A percentile compares a stretch with the other conserved stretches of the same genome.
Evolutionary conservation across 1,140 invertebrate species (phyloP).

Genomic region (Phymastichus coffea): DNA sequence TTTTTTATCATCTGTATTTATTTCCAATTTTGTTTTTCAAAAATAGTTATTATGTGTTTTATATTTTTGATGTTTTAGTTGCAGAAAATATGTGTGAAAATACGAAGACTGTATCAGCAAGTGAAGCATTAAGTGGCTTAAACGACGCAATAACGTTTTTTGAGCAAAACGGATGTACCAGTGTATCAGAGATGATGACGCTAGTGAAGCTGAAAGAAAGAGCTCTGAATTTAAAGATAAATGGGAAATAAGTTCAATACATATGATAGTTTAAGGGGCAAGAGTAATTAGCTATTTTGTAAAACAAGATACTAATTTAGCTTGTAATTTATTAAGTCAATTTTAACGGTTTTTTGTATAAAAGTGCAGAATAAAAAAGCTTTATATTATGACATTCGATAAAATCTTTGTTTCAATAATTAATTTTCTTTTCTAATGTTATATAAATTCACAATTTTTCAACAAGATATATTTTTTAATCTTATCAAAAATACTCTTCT

Average conservation of each 20-base stretch:
- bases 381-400: no score
- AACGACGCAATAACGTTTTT: conserved; percentile 15
- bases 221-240: conserved; percentile 13
- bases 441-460: no score
- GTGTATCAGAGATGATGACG: conserved; percentile 13
- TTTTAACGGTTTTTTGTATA: conserved; percentile 13
- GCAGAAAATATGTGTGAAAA: conserved; percentile 16
- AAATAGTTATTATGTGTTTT: background rate
- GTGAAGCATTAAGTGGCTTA: conserved; percentile 7
- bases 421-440: no score
- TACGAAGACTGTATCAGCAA: conserved; percentile 14
- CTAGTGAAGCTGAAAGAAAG: conserved; percentile 22
- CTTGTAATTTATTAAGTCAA: conserved; percentile 1
- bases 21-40: background rate
- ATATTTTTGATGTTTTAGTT: conserved; percentile 3
- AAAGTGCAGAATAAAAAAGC: conserved; percentile 1
- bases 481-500: no score
- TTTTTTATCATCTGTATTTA: background rate
- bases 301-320: background rate
- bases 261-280: no score
- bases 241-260: no score
- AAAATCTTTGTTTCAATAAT: no score
- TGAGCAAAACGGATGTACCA: conserved; percentile 15
- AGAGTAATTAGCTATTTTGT: background rate
- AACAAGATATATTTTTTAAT: no score